These are phyloP conservation scores for Papilio aristodemus DNA, from an alignment of 1,140 invertebrate species.

Conservation along the genomic window DNA sequence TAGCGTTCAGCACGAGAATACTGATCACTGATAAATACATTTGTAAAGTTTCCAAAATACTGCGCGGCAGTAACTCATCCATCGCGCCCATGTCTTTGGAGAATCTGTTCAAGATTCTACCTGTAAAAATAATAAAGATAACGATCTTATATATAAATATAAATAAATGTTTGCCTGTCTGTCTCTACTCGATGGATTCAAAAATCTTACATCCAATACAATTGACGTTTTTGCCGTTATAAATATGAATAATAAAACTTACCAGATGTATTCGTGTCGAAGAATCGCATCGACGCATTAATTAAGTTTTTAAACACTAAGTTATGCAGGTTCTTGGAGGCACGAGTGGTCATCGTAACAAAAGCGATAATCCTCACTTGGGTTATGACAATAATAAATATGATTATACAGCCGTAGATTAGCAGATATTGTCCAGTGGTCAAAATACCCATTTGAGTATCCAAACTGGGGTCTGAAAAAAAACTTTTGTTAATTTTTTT, in stretches of 20 bases:
- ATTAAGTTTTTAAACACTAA: slow-evolving; percentile 84
- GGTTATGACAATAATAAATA: slow-evolving; percentile 63
- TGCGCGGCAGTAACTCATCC: slow-evolving; percentile 92
- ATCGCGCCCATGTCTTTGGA: slow-evolving; percentile 84
- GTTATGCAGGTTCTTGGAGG: slow-evolving; percentile 84
- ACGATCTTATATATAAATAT: too few species aligned
- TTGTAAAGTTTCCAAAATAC: slow-evolving; percentile 88
- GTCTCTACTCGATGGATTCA: too few species aligned
- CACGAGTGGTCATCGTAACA: slow-evolving; percentile 82
- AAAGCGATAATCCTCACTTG: slow-evolving; percentile 74
- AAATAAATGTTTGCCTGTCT: too few species aligned
- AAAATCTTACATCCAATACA: too few species aligned
- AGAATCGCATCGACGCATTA: slow-evolving; percentile 87
- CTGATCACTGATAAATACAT: slow-evolving; percentile 83
- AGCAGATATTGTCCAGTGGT: slow-evolving; percentile 60
- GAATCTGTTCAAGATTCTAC: slow-evolving; percentile 81
- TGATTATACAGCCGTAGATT: slow-evolving; percentile 52
- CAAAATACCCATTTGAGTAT: slow-evolving; percentile 53
- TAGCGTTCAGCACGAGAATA: slow-evolving; percentile 84
- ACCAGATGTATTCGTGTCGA: slow-evolving; percentile 89
- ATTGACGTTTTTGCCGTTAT: too few species aligned
- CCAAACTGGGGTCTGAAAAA: slow-evolving; percentile 58
- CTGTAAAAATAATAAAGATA: slow-evolving; percentile 74
- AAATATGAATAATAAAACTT: slow-evolving; percentile 38
- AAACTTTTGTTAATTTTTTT: not conserved